Conservation (phyloP, 2,888 invertebrate species). For the Lymantria dispar region DNA sequence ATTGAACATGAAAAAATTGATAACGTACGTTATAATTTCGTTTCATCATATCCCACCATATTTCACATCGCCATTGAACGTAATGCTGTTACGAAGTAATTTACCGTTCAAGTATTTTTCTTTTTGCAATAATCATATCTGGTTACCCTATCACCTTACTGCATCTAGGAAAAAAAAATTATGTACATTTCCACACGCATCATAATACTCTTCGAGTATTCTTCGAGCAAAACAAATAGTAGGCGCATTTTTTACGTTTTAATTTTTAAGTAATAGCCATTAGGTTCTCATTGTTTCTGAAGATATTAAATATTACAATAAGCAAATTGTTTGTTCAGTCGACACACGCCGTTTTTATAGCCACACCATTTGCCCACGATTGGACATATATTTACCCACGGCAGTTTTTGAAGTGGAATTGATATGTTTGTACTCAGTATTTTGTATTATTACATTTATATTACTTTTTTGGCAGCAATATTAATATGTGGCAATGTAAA, state of each 20-base stretch:
- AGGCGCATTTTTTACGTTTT: constrained; percentile 34
- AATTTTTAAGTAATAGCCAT: constrained; percentile 54
- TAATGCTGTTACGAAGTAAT: too few species aligned
- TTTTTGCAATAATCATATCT: too few species aligned
- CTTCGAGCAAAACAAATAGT: constrained; percentile 26
- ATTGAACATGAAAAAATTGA: too few species aligned
- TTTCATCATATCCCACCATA: too few species aligned
- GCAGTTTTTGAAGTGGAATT: constrained; percentile 18
- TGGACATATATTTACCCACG: constrained; percentile 13
- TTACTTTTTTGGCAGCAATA: neutral
- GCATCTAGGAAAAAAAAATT: neutral
- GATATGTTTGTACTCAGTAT: constrained; percentile 9
- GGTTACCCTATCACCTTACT: neutral
- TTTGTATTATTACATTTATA: neutral
- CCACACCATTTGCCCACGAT: constrained; percentile 13
- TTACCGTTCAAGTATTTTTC: too few species aligned
- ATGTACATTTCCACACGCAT: neutral
- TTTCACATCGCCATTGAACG: too few species aligned
- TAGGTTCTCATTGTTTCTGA: constrained; percentile 43
- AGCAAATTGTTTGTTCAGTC: constrained; percentile 49
- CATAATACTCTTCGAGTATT: neutral
- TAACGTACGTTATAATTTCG: too few species aligned
- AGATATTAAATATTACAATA: constrained; percentile 55
- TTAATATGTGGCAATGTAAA: too few species aligned
- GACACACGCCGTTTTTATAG: constrained; percentile 65